Evolutionary conservation across 1,140 invertebrate species (phyloP), one percentile per base, ranked within the genome.

Genomic region (Achroia grisella): DNA sequence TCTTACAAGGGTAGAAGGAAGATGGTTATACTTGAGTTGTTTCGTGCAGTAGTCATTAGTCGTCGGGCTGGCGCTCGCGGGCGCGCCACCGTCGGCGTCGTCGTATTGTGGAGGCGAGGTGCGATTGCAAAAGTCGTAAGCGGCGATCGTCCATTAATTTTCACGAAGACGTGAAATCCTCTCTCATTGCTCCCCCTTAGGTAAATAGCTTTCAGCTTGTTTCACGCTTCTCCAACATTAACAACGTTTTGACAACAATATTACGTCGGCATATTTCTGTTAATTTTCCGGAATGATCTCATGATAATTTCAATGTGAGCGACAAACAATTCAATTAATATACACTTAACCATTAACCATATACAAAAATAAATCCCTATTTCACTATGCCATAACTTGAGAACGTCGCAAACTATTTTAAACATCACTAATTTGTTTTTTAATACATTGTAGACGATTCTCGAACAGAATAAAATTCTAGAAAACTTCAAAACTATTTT

Each of bases 81-180:
- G 59, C 55, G 68, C 60, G 69, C 61, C 65, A 60, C 65, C 56
- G 67, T 63, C 68, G 74, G 50, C 17, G 17, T 23, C 17, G 17
- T 23, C 60, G 65, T 74, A 68, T 71, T 77, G 73, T 71, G 68
- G 55, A 60, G n/a, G n/a, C n/a, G 62, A 64, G 70, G 59, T 61
- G 73, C 72, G 59, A 71, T 70, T 53, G 49, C 53, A 62, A 78
- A 75, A 68, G 73, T 72, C 64, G 62, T 74, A 81, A 76, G 63
- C 64, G 75, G 56, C 71, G 57, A 65, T 65, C 66, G 72, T 72
- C 48, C 77, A 81, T 81, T 84, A 81, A 81, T 81, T 84, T 78
- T 78, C 73, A 72, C 68, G 72, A 76, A 80, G 77, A 81, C 58
- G 66, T 67, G 67, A 79, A 76, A 74, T 77, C 17, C n/a, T 70